Evolutionary conservation across 2,888 invertebrate genomes (phyloP).

Genomic region (Tenthredo mesomela): DNA sequence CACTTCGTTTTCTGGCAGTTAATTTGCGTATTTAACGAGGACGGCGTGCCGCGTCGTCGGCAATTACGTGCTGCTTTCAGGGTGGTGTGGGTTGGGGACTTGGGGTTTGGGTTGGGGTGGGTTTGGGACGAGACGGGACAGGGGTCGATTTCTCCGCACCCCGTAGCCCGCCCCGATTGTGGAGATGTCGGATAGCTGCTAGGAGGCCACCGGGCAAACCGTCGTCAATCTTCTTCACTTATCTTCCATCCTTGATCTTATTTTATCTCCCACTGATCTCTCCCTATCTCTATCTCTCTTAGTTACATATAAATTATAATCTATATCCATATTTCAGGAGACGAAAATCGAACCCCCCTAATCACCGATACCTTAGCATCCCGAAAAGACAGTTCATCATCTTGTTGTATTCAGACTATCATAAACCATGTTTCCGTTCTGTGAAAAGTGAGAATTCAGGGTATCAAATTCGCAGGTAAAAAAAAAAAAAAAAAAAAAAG

Average conservation of each 20-base stretch:
- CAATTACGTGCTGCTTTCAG: slow-evolving; percentile 37
- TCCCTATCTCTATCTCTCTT: slow-evolving; percentile 37
- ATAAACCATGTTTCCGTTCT: too few relatives aligned
- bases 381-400: too few relatives aligned
- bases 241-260: slow-evolving; percentile 33
- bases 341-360: background rate
- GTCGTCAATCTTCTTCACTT: slow-evolving; percentile 50
- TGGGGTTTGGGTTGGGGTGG: background rate
- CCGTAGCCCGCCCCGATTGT: slow-evolving; percentile 9
- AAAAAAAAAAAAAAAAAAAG: background rate
- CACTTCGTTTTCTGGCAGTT: slow-evolving; percentile 50
- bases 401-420: too few relatives aligned
- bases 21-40: slow-evolving; percentile 50
- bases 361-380: background rate
- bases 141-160: slow-evolving; percentile 8
- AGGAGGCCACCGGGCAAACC: slow-evolving; percentile 42
- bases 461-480: background rate
- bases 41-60: slow-evolving; percentile 46
- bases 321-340: background rate
- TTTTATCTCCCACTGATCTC: slow-evolving; percentile 13
- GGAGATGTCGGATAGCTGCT: slow-evolving; percentile 33
- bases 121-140: background rate
- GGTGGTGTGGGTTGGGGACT: background rate
- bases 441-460: background rate
- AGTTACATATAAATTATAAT: background rate